Conservation (phyloP, 1,140 invertebrate genomes). For the Trichonephila inaurata region DNA sequence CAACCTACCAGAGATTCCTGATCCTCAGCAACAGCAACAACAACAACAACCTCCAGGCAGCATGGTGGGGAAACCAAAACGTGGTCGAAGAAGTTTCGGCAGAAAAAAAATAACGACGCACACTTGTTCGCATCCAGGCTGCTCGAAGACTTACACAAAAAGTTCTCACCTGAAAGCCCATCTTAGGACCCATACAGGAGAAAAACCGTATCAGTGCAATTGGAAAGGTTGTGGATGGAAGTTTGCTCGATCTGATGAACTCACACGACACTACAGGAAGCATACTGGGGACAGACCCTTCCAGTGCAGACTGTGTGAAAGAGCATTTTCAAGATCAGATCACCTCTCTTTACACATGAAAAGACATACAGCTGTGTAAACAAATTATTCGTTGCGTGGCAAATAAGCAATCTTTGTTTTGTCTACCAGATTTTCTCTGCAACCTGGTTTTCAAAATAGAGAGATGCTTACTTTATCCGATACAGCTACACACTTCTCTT, state of each 20-base stretch:
- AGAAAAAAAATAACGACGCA: slow-evolving; percentile 83
- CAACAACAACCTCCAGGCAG: not conserved
- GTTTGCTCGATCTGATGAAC: slow-evolving; percentile 84
- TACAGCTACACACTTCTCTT: no score
- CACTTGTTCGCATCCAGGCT: slow-evolving; percentile 86
- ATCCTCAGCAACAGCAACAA: not conserved
- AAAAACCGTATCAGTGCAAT: slow-evolving; percentile 84
- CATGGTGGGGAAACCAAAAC: slow-evolving; percentile 71
- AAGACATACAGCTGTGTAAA: slow-evolving; percentile 80
- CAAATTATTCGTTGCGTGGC: not conserved
- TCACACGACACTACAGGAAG: slow-evolving; percentile 82
- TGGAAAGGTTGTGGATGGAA: slow-evolving; percentile 85
- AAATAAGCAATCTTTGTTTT: not conserved
- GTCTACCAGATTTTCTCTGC: not conserved
- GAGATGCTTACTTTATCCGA: no score
- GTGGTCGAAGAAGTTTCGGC: slow-evolving; percentile 81
- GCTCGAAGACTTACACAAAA: slow-evolving; percentile 87
- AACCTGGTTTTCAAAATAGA: no score
- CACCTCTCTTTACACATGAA: slow-evolving; percentile 83
- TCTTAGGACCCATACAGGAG: slow-evolving; percentile 85
- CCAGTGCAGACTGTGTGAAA: slow-evolving; percentile 81
- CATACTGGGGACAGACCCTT: slow-evolving; percentile 82
- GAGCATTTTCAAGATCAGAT: slow-evolving; percentile 82
- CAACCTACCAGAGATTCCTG: not conserved
- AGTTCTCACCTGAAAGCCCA: slow-evolving; percentile 88